Evolutionary conservation across 1,140 invertebrate species (phyloP).

Genomic region (Anastrepha ludens): DNA sequence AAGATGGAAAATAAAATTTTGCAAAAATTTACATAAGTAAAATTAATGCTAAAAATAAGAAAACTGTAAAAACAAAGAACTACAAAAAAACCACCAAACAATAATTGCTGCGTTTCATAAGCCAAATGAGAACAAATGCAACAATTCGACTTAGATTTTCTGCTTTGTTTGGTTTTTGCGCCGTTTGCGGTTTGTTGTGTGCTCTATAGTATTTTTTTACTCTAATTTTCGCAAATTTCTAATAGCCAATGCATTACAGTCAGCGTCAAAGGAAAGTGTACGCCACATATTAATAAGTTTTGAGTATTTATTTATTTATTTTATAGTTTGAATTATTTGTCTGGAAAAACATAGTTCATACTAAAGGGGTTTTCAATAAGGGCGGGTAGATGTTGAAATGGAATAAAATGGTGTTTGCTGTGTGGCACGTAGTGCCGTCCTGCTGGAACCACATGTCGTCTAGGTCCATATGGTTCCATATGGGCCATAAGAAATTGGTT

Average conservation of each 20-base stretch:
- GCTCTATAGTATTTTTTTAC: background rate
- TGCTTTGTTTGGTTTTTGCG: background rate
- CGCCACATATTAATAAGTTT: too few relatives aligned
- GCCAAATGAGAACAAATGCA: slow-evolving; percentile 46
- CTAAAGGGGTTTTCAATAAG: too few relatives aligned
- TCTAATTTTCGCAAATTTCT: background rate
- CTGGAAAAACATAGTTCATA: too few relatives aligned
- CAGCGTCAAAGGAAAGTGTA: too few relatives aligned
- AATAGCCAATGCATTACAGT: background rate
- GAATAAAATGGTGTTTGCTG: too few relatives aligned
- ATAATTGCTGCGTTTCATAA: slow-evolving; percentile 26
- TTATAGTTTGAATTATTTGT: too few relatives aligned
- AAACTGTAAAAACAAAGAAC: background rate
- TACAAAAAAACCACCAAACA: background rate
- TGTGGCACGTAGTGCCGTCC: too few relatives aligned
- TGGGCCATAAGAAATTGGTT: too few relatives aligned
- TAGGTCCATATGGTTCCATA: too few relatives aligned
- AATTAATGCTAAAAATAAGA: slow-evolving; percentile 1
- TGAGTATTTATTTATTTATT: too few relatives aligned
- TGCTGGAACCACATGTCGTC: too few relatives aligned
- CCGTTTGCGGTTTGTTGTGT: background rate
- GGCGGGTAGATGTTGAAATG: too few relatives aligned
- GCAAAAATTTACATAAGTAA: background rate
- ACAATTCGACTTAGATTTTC: slow-evolving; percentile 10
- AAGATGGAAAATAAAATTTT: slow-evolving; percentile 18